These are phyloP conservation scores for cattle (Bos taurus) DNA, from an alignment of 2,113 vertebrate species.

Conservation along the genomic window ARS-UCD2.0 NC_037343.1:63787001-63787500, in stretches of 20 bases:
- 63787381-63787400: not conserved
- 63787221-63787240: no score
- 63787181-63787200: no score
- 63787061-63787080: not conserved
- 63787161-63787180: no score
- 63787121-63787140: no score
- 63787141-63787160: no score
- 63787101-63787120: not conserved
- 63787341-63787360: not conserved
- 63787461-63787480: not conserved
- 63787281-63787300: no score
- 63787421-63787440: not conserved
- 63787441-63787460: not conserved
- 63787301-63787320: no score
- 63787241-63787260: no score
- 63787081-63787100: not conserved
- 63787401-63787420: not conserved
- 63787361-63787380: not conserved
- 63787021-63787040: not conserved
- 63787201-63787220: no score
- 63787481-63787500: not conserved
- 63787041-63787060: not conserved
- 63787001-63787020: not conserved
- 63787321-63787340: not conserved
- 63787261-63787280: no score